phyloP scores from a whole-genome alignment of 2,797 vertebrate genomes.

The Cirrhinus molitorella region DNA sequence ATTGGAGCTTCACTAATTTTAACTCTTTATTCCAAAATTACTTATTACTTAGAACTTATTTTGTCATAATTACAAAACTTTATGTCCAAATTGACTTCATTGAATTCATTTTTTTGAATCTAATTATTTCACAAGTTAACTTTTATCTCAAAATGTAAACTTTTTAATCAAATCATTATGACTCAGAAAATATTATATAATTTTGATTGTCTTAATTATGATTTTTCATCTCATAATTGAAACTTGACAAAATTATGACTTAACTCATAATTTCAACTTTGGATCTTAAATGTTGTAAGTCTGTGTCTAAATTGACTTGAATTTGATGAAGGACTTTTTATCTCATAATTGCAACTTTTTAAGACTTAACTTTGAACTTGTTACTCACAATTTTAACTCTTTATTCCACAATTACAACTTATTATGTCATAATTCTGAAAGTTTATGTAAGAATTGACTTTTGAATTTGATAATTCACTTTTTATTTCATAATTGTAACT shows the following conservation, averaged over 20 bases:
- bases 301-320: not conserved
- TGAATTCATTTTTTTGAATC: no score
- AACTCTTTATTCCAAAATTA: not conserved
- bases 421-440: not conserved
- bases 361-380: not conserved
- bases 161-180: no score
- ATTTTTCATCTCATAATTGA: not conserved
- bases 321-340: not conserved
- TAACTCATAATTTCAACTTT: not conserved
- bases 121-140: not conserved
- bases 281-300: no score
- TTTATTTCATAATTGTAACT: not conserved
- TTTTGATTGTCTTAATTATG: not conserved
- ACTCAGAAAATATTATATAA: no score
- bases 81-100: not conserved
- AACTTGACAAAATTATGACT: not conserved
- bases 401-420: not conserved
- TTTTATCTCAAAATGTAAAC: no score
- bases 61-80: not conserved
- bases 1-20: no score
- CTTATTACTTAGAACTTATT: not conserved
- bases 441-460: not conserved
- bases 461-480: not conserved
- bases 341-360: no score
- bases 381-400: not conserved